These are phyloP conservation scores for Eutolmus rufibarbis DNA, from an alignment of 2,888 invertebrate species.

Conservation along the genomic window DNA sequence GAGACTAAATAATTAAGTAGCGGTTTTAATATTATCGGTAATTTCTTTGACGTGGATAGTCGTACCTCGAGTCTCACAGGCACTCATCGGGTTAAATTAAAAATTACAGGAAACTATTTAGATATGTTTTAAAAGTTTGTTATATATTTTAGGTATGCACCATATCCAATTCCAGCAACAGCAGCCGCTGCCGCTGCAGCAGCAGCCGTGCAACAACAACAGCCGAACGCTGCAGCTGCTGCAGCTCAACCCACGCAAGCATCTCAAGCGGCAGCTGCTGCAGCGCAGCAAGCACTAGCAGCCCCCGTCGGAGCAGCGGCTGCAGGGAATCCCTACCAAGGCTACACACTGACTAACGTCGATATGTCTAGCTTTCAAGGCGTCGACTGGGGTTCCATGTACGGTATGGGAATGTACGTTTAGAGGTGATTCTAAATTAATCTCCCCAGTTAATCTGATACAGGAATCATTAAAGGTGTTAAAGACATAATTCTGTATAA, in stretches of 20 bases:
- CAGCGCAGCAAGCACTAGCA: conserved; percentile 52
- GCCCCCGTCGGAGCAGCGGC: conserved; percentile 67
- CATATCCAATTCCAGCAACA: conserved; percentile 69
- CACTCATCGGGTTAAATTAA: not conserved
- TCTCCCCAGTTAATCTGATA: conserved; percentile 45
- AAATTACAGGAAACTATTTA: not conserved
- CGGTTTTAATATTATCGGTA: too few species aligned
- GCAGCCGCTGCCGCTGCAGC: conserved; percentile 65
- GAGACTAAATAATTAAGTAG: too few species aligned
- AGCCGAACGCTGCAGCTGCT: conserved; percentile 61
- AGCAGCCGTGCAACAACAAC: conserved; percentile 60
- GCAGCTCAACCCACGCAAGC: conserved; percentile 60
- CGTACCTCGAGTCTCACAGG: not conserved
- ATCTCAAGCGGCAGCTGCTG: conserved; percentile 53
- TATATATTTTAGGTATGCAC: conserved; percentile 67
- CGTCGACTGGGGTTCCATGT: conserved; percentile 90
- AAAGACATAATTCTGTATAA: conserved; percentile 24
- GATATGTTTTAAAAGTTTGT: not conserved
- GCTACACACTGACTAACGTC: conserved; percentile 85
- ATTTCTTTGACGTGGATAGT: not conserved
- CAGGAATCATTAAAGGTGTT: conserved; percentile 46
- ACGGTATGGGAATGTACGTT: conserved; percentile 92
- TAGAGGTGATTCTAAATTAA: conserved; percentile 33
- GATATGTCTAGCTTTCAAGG: conserved; percentile 93
- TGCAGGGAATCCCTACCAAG: conserved; percentile 75